phyloP scores from a whole-genome alignment of 2,797 vertebrate genomes.

The Gymnothorax reevesii region DNA sequence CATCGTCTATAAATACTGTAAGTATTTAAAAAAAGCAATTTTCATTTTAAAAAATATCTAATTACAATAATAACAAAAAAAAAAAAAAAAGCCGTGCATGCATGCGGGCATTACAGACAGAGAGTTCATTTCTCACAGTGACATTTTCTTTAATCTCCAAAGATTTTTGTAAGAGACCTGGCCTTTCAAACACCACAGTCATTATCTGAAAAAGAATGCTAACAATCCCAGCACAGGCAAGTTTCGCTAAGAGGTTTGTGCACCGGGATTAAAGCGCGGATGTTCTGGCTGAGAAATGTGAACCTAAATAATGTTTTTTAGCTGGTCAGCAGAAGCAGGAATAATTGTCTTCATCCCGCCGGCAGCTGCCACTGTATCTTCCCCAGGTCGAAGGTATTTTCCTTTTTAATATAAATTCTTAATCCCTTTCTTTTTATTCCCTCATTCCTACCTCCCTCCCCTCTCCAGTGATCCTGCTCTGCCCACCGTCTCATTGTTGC shows the following conservation, averaged over 20 bases:
- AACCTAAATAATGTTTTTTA: slow-evolving; percentile 55
- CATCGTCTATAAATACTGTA: not conserved
- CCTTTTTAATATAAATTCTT: slow-evolving; percentile 74
- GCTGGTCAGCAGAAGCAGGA: slow-evolving; percentile 63
- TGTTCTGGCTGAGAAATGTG: slow-evolving; percentile 52
- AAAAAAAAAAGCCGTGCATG: slow-evolving; percentile 29
- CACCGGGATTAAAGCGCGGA: slow-evolving; percentile 54
- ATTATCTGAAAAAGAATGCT: slow-evolving; percentile 9
- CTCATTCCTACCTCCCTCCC: slow-evolving; percentile 47
- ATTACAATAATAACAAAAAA: not conserved
- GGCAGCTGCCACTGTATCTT: slow-evolving; percentile 26
- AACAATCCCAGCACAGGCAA: not conserved
- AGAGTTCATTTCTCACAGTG: slow-evolving; percentile 45
- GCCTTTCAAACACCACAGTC: slow-evolving; percentile 39
- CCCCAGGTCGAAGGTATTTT: slow-evolving; percentile 45
- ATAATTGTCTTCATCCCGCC: not conserved
- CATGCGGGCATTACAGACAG: slow-evolving; percentile 33
- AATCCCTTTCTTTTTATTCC: slow-evolving; percentile 66
- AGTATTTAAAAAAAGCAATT: not conserved
- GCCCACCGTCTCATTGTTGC: slow-evolving; percentile 82
- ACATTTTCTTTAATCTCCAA: slow-evolving; percentile 49
- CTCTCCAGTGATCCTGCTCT: slow-evolving; percentile 73
- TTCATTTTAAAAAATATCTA: not conserved
- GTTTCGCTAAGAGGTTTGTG: slow-evolving; percentile 10
- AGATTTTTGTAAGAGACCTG: slow-evolving; percentile 27